Evolutionary conservation across 64 coral and sea anemone species (phyloP), one percentile per base, ranked within the genome.

Genomic region (Hydrozoanthus tunicans): DNA sequence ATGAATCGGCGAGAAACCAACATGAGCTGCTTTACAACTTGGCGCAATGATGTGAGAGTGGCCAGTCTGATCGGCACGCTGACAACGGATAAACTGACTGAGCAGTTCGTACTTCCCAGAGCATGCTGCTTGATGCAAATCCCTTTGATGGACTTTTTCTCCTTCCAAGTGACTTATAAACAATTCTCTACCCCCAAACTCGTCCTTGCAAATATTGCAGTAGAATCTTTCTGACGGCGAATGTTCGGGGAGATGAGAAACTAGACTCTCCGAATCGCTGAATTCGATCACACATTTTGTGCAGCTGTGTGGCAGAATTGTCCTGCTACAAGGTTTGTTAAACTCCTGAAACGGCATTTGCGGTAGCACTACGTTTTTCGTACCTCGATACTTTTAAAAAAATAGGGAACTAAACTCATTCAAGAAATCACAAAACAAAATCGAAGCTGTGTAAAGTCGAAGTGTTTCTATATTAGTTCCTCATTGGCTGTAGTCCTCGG

Each of bases 51-150:
- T 55, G 32, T 83, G 81, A 9, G 81, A 83, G 67, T 54, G 61
- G 9, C 81, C 81, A 0, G 81, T 83, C 14, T 43, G 13, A 53
- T 83, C 14, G 6, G 81, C 81, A 7, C 81, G 81, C 66, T 83
- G 81, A 53, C 13, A 51, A 9, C 67, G 81, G 12, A 83, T 60
- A 68, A 65, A 83, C 6, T 83, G 81, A 15, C 66, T 64, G 1
- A 83, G 81, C 7, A 67, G 20, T 53, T 83, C 81, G 6, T 53
- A 83, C 53, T 7, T 6, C 0, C 81, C 81, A 3, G 81, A 67
- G 13, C 81, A 83, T 1, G 81, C 81, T 12, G 67, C 60, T 55
- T 83, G 81, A 53, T 83, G 81, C 51, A 83, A 83, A 54, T 83
- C 81, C 11, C 0, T 52, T 68, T 65, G 62, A 13, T 83, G 81